Base-by-base conservation (phyloP, 2,888 invertebrate species). In the Thera britannica region DNA sequence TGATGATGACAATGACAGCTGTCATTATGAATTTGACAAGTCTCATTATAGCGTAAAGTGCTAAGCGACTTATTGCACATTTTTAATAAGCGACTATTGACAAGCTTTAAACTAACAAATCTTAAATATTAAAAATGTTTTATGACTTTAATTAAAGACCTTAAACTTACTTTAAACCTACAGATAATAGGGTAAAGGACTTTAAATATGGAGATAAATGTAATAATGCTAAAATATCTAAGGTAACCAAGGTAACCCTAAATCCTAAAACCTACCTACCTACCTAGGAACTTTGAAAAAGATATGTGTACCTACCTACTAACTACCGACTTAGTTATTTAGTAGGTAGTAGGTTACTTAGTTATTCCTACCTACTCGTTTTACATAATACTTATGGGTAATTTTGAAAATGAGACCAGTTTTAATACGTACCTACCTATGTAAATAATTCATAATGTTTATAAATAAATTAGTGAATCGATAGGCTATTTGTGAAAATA, bases 1-100 rank as follows among this genome's bases (percentile, higher is more conserved):
- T 94, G 89, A 80, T 62, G 46, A 67, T 60, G 44, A 9, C 7
- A 12, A 41, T 65, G 64, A 69, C 65, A 70, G 64, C 70, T 65
- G 66, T 59, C 63, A 68, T 2, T 41, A 6, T 41, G n/a, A 36
- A 48, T 58, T 54, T 57, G 54, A 55, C 49, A 58, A 64, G 2
- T 38, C 4, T 55, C 5, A 55, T 6, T 4, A 41, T 8, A 9
- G 44, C 44, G 9, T 46, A 9, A 46, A 46, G 9, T 46, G 7
- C 2, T 38, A 56, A 12, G 56, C 36, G 12, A 12, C 23, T 34
- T 8, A 51, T 7, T 23, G 49, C 49, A 6, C 5, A 5, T 49
- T 49, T 12, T 12, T 4, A 49, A 44, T 7, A 7, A 7, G 7
- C 7, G 5, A 44, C 7, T 2, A 51, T 23, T 23, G 6, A 12